Evolutionary conservation across 2,888 invertebrate genomes (phyloP).

Genomic region (Clostera curtula): DNA sequence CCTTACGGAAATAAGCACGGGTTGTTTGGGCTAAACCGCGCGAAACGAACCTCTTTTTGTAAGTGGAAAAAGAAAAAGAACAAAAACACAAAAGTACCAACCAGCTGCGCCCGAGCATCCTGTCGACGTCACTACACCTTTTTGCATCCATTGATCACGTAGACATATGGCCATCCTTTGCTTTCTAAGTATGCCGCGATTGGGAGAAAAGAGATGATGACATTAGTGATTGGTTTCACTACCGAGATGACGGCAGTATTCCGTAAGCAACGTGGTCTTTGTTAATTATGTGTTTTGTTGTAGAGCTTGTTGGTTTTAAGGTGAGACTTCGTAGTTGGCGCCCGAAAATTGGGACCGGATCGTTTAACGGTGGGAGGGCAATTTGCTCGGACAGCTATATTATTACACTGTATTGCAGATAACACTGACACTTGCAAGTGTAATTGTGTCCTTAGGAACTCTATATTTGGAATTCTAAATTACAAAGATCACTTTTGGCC

Average conservation of each 20-base stretch:
- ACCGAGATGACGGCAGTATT: constrained; percentile 58
- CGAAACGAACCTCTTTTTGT: constrained; percentile 66
- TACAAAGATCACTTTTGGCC: no score
- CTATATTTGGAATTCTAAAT: no score
- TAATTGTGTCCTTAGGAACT: no score
- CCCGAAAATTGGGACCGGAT: no score
- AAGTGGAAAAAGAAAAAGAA: constrained; percentile 41
- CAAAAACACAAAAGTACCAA: constrained; percentile 62
- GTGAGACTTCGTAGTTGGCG: no score
- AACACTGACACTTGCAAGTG: no score
- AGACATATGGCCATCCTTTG: constrained; percentile 43
- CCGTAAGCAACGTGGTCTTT: constrained; percentile 52
- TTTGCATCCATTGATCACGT: constrained; percentile 56
- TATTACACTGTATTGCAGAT: no score
- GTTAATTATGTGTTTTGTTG: constrained; percentile 52
- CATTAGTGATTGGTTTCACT: constrained; percentile 31
- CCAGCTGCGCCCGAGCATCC: constrained; percentile 72
- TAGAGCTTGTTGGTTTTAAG: constrained; percentile 43
- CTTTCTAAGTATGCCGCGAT: constrained; percentile 15
- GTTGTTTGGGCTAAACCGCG: constrained; percentile 53
- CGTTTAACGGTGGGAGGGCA: no score
- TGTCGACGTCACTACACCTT: constrained; percentile 65
- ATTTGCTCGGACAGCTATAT: no score
- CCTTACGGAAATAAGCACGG: constrained; percentile 59
- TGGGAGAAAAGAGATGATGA: constrained; percentile 42